These are phyloP conservation scores for Tinamus guttatus DNA, from an alignment of 2,113 vertebrate species.

Conservation along the genomic window DNA sequence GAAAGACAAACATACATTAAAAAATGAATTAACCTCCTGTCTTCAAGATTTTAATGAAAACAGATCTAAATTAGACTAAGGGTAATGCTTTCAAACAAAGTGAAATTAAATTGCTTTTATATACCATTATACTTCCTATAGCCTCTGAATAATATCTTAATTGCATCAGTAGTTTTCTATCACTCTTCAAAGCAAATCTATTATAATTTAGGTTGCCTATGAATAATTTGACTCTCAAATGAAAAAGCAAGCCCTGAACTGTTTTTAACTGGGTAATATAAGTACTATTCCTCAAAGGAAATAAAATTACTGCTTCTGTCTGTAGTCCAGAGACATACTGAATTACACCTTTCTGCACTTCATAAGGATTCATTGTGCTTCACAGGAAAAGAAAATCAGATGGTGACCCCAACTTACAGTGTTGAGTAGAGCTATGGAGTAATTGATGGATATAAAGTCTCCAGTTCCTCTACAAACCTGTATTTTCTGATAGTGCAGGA, in stretches of 20 bases:
- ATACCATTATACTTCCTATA: neutral
- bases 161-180: neutral
- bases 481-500: neutral
- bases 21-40: constrained; percentile 4
- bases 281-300: neutral
- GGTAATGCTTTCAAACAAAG: neutral
- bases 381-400: neutral
- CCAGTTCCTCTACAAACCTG: neutral
- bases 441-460: neutral
- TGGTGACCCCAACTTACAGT: neutral
- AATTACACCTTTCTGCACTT: neutral
- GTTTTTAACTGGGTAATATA: neutral
- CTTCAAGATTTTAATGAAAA: constrained; percentile 35
- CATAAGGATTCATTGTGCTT: neutral
- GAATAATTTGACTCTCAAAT: constrained; percentile 14
- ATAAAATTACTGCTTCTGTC: neutral
- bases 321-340: neutral
- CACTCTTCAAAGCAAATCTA: constrained; percentile 6
- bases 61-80: neutral
- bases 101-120: constrained; percentile 26
- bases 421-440: neutral
- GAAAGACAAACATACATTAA: neutral
- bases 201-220: neutral
- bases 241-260: constrained; percentile 1
- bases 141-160: constrained; percentile 20